Evolutionary conservation across 2,888 invertebrate genomes (phyloP).

Genomic region (Eucera pruinosa): DNA sequence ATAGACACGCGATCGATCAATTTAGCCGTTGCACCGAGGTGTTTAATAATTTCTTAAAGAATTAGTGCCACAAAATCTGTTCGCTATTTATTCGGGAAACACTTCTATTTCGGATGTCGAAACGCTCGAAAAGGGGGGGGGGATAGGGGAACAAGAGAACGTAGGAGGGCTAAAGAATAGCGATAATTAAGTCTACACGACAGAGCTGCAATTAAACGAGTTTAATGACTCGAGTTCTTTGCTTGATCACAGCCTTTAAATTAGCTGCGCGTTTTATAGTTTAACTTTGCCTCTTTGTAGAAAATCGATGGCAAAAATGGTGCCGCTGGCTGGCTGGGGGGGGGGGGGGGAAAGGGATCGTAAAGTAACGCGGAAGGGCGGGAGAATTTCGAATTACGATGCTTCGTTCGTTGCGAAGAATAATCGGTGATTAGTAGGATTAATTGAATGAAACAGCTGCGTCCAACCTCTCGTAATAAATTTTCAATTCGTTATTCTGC

Average conservation of each 20-base stretch:
- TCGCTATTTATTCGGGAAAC: too few species aligned
- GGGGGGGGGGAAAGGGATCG: not conserved
- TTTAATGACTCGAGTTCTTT: constrained; percentile 35
- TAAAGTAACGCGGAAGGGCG: not conserved
- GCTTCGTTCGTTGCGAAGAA: too few species aligned
- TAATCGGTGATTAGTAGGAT: constrained; percentile 7
- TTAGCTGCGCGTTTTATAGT: constrained; percentile 26
- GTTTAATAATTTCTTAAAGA: too few species aligned
- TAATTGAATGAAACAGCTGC: constrained; percentile 3
- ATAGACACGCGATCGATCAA: too few species aligned
- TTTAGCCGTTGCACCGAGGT: too few species aligned
- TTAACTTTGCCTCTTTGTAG: constrained; percentile 18
- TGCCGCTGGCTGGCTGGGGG: too few species aligned
- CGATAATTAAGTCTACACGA: constrained; percentile 46
- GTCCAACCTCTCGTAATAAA: not conserved
- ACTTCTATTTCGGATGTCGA: too few species aligned
- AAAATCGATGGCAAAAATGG: constrained; percentile 9
- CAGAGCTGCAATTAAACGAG: constrained; percentile 45
- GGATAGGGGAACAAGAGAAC: not conserved
- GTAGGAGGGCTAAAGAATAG: constrained; percentile 16
- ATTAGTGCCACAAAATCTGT: too few species aligned
- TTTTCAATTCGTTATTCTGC: constrained; percentile 1
- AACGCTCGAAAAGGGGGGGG: too few species aligned
- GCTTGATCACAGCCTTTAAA: constrained; percentile 32
- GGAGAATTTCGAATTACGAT: not conserved